Evolutionary conservation across 2,888 invertebrate genomes (phyloP).

Genomic region (Junonia oenone): DNA sequence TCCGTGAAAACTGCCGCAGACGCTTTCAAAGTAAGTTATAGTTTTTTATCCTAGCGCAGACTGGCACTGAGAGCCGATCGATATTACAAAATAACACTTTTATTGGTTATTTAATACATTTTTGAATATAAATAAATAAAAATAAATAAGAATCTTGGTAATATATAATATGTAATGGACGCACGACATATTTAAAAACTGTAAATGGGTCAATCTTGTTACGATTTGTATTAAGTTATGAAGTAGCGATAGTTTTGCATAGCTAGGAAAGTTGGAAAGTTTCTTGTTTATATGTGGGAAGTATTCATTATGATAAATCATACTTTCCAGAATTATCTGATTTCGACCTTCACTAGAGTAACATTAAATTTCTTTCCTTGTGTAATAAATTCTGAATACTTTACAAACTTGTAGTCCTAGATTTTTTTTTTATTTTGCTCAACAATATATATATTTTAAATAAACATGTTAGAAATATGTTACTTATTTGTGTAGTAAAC

Average conservation of each 20-base stretch:
- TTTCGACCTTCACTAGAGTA: too few species aligned
- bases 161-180: background rate
- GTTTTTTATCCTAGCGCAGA: conserved; percentile 33
- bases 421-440: too few species aligned
- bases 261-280: background rate
- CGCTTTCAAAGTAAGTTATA: conserved; percentile 34
- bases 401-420: too few species aligned
- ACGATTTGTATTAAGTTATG: background rate
- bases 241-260: background rate
- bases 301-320: background rate
- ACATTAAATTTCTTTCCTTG: too few species aligned
- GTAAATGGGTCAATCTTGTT: conserved; percentile 2
- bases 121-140: background rate
- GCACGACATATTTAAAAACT: background rate
- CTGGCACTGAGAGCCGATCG: conserved; percentile 59
- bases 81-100: conserved; percentile 57
- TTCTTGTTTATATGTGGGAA: background rate
- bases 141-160: background rate
- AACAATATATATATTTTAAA: too few species aligned
- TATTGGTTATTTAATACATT: conserved; percentile 42
- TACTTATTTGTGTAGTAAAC: too few species aligned
- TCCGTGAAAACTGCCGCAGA: conserved; percentile 3
- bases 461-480: too few species aligned
- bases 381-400: too few species aligned
- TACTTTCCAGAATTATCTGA: background rate